Percentiles rank a stretch among this genome's conserved stretches.
Conservation (phyloP, 2,113 vertebrate genomes). For the Entelurus aequoreus region DNA sequence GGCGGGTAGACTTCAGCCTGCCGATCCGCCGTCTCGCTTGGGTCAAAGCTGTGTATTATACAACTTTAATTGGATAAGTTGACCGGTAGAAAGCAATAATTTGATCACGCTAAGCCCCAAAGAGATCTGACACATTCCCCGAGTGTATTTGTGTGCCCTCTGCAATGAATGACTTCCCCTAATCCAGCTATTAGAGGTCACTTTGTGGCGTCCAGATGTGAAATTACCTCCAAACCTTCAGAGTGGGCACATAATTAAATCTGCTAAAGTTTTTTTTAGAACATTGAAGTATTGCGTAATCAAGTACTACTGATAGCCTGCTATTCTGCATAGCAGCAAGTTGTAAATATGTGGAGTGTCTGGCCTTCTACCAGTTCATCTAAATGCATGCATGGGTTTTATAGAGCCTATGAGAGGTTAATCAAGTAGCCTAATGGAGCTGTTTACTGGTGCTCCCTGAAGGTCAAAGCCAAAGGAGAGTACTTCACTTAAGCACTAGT, state of each 20-base stretch:
- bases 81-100: constrained; percentile 59
- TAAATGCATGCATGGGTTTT: constrained; percentile 42
- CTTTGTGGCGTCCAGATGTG: constrained; percentile 38
- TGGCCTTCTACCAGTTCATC: neutral
- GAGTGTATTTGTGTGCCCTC: constrained; percentile 44
- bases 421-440: constrained; percentile 62
- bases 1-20: constrained; percentile 28
- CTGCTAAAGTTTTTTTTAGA: constrained; percentile 20
- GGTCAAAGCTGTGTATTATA: constrained; percentile 46
- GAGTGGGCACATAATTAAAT: constrained; percentile 33
- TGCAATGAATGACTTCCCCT: constrained; percentile 43
- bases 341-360: constrained; percentile 1
- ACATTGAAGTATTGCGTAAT: constrained; percentile 8
- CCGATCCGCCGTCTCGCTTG: constrained; percentile 34
- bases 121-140: constrained; percentile 48
- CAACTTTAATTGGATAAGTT: constrained; percentile 65
- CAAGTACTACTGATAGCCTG: constrained; percentile 9
- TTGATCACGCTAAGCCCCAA: constrained; percentile 60
- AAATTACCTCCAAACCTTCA: constrained; percentile 32
- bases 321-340: no score
- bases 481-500: neutral
- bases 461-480: constrained; percentile 35
- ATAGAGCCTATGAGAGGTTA: constrained; percentile 58
- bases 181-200: constrained; percentile 57
- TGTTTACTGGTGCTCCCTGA: constrained; percentile 56